A percentile compares a stretch with the other conserved stretches of the same genome.
phyloP scores from a whole-genome alignment of 37 sponge, comb jelly and placozoan genomes.

The Agelas oroides region DNA sequence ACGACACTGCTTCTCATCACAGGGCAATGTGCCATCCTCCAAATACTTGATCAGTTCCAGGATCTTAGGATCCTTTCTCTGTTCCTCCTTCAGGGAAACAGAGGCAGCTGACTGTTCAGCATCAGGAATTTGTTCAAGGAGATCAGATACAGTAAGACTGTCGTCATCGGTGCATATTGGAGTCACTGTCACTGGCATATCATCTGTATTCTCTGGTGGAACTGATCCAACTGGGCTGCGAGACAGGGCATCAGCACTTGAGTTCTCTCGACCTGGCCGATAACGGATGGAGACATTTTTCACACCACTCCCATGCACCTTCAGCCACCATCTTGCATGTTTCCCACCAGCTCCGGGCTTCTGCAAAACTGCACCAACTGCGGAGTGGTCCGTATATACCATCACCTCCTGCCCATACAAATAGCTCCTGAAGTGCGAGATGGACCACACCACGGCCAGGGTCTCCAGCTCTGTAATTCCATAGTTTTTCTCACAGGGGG shows the following conservation, averaged over 20 bases:
- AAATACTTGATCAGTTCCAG: neutral
- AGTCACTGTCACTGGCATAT: conserved; percentile 16
- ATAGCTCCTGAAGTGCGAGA: conserved; percentile 16
- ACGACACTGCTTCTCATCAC: neutral
- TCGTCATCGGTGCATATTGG: neutral
- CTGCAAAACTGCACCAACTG: conserved; percentile 37
- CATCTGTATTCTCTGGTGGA: neutral
- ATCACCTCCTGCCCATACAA: conserved; percentile 44
- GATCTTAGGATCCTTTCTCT: neutral
- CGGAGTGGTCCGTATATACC: conserved; percentile 48
- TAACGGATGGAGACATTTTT: conserved; percentile 27
- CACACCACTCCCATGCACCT: conserved; percentile 42
- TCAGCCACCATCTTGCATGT: conserved; percentile 59
- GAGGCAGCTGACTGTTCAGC: too few relatives aligned
- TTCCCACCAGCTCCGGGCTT: conserved; percentile 38
- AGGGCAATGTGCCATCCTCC: neutral
- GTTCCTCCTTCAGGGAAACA: neutral
- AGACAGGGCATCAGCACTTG: conserved; percentile 55
- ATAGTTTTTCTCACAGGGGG: conserved; percentile 44
- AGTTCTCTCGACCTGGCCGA: conserved; percentile 47
- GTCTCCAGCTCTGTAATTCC: conserved; percentile 58
- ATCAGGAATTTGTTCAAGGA: too few relatives aligned
- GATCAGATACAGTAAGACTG: neutral
- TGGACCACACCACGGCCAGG: conserved; percentile 57
- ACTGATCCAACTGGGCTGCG: conserved; percentile 18